A percentile compares a stretch with the other conserved stretches of the same genome.
These are phyloP conservation scores for Drosophila leontia DNA, from an alignment of 1,140 invertebrate species.

Conservation along the genomic window DNA sequence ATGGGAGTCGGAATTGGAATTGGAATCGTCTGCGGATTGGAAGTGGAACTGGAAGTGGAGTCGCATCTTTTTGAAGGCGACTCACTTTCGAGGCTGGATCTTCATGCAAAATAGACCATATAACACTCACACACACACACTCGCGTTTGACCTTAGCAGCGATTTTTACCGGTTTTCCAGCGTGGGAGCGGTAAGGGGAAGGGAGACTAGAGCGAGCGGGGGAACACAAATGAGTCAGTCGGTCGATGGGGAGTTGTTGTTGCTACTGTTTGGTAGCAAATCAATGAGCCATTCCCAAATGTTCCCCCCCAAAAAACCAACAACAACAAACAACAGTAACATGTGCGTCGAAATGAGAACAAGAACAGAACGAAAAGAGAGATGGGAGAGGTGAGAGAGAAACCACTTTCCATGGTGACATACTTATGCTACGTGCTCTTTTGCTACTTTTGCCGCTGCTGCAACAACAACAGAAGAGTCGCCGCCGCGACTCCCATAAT, in stretches of 20 bases:
- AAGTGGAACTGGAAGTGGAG: conserved; percentile 29
- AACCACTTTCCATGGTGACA: conserved; percentile 83
- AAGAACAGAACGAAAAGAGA: conserved; percentile 54
- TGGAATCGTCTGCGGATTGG: conserved; percentile 23
- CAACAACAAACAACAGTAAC: conserved; percentile 49
- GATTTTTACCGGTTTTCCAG: conserved; percentile 72
- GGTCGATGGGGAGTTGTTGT: conserved; percentile 55
- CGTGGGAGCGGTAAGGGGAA: conserved; percentile 19
- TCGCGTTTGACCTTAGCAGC: conserved; percentile 71
- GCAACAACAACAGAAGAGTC: conserved; percentile 52
- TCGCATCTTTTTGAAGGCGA: conserved; percentile 48
- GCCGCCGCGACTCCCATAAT: conserved; percentile 76
- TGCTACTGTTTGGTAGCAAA: conserved; percentile 42
- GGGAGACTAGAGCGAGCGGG: conserved; percentile 1
- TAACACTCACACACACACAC: conserved; percentile 42
- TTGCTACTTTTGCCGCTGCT: conserved; percentile 76
- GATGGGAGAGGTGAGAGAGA: conserved; percentile 54
- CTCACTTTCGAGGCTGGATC: conserved; percentile 41
- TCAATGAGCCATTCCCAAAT: conserved; percentile 70
- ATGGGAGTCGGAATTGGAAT: conserved; percentile 39
- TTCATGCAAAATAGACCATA: conserved; percentile 58
- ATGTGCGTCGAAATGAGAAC: conserved; percentile 72
- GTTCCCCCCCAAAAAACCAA: conserved; percentile 38
- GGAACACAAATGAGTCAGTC: conserved; percentile 74
- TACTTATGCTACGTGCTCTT: conserved; percentile 81